Conservation (phyloP, 2,888 invertebrate species). For the Drosophila mercatorum region DNA sequence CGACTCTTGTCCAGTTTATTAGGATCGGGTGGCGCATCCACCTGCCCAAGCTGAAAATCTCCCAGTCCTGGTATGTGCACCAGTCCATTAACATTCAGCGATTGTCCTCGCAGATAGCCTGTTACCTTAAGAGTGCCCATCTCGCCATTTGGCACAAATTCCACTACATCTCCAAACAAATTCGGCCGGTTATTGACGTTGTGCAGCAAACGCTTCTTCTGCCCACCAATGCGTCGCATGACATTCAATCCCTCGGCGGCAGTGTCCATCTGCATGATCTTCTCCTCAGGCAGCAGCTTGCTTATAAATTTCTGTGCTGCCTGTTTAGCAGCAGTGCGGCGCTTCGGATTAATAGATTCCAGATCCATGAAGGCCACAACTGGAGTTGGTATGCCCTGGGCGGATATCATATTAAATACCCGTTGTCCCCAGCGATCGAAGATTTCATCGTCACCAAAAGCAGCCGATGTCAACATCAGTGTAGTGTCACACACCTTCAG, state of each 20-base stretch:
- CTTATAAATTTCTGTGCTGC: slow-evolving; percentile 86
- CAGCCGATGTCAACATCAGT: slow-evolving; percentile 91
- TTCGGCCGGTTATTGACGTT: slow-evolving; percentile 93
- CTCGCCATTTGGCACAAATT: slow-evolving; percentile 86
- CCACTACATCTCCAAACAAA: slow-evolving; percentile 92
- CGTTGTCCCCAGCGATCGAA: slow-evolving; percentile 93
- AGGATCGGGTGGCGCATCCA: slow-evolving; percentile 90
- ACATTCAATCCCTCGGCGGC: slow-evolving; percentile 90
- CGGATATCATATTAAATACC: slow-evolving; percentile 90
- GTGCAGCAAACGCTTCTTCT: slow-evolving; percentile 90
- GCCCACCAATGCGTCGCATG: slow-evolving; percentile 90
- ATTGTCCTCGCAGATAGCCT: slow-evolving; percentile 94
- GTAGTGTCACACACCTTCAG: slow-evolving; percentile 94
- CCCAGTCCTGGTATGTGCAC: slow-evolving; percentile 97
- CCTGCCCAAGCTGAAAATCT: slow-evolving; percentile 95
- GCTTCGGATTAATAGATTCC: slow-evolving; percentile 90
- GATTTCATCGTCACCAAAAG: slow-evolving; percentile 87
- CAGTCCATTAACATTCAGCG: slow-evolving; percentile 93
- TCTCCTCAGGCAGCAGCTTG: slow-evolving; percentile 93
- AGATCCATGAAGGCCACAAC: slow-evolving; percentile 90
- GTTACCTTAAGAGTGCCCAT: slow-evolving; percentile 91
- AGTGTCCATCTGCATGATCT: slow-evolving; percentile 91
- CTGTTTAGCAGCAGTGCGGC: slow-evolving; percentile 86
- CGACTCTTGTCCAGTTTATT: slow-evolving; percentile 86
- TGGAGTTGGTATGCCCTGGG: slow-evolving; percentile 93